Evolutionary conservation across 2,888 invertebrate genomes (phyloP).

Genomic region (Pasiphila rectangulata): DNA sequence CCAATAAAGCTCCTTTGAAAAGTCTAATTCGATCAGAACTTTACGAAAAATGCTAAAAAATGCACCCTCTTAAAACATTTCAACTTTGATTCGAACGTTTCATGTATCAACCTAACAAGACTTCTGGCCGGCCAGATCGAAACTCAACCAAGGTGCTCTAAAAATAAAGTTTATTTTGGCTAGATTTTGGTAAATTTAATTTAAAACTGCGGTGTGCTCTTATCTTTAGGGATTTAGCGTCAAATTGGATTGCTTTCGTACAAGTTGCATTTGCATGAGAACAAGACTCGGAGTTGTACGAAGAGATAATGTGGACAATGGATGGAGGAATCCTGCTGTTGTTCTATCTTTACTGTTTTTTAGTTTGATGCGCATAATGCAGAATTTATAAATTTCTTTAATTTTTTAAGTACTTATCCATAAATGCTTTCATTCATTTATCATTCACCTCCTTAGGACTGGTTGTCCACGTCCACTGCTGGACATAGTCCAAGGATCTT

Average conservation of each 20-base stretch:
- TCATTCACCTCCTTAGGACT: no score
- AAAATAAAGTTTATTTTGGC: slow-evolving; percentile 40
- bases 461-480: no score
- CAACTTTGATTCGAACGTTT: slow-evolving; percentile 17
- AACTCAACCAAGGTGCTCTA: slow-evolving; percentile 32
- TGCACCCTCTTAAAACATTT: slow-evolving; percentile 34
- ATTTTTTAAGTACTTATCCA: not conserved
- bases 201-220: slow-evolving; percentile 63
- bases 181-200: slow-evolving; percentile 53
- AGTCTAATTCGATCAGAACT: slow-evolving; percentile 2
- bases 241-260: slow-evolving; percentile 71
- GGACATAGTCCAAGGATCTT: no score
- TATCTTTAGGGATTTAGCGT: slow-evolving; percentile 61
- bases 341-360: not conserved
- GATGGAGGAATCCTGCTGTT: slow-evolving; percentile 4
- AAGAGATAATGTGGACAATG: slow-evolving; percentile 7
- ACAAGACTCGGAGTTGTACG: slow-evolving; percentile 42
- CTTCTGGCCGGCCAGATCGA: slow-evolving; percentile 9
- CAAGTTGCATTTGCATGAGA: slow-evolving; percentile 71
- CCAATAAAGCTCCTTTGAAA: not conserved
- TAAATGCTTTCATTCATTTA: no score
- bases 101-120: slow-evolving; percentile 18
- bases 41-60: slow-evolving; percentile 19
- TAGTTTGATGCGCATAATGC: not conserved
- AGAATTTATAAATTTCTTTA: not conserved